Evolutionary conservation across 2,888 invertebrate species (phyloP), one percentile per base, ranked within the genome.

Genomic region (Xanthorhoe spadicearia): DNA sequence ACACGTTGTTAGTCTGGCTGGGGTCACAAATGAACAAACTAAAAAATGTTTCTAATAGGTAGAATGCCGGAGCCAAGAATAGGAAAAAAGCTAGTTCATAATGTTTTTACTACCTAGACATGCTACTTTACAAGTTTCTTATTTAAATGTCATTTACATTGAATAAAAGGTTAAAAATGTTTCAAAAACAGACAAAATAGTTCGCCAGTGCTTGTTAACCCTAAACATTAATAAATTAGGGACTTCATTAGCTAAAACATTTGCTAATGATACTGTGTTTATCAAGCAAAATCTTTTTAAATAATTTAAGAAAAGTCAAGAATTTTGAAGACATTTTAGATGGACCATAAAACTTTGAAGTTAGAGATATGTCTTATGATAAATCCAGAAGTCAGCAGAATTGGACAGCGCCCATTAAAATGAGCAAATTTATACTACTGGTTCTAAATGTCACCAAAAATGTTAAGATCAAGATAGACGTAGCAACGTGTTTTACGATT

Each of bases 401-500:
- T 55, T 38, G 18, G 38, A 35, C 55, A 43, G 38, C 28, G 23
- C 32, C 51, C 49, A 68, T 58, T 58, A 61, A 57, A 58, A 57
- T 28, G 18, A 52, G 38, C 19, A 63, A 63, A 55, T 52, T 32
- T 55, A 63, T 64, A 48, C 38, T 49, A 57, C 53, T 57, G 53
- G 43, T 68, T 65, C 18, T 10, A 69, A 64, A 62, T 65, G 62
- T 65, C 68, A 63, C 59, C 59, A 57, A 65, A 59, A 32, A 58
- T 55, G 32, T 54, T 57, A 28, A 63, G 55, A 57, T 56, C 58
- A 71, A 54, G 56, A 66, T 32, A 76, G 55, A 57, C n/a, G 51
- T 35, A 57, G 58, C n/a, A 77, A 77, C 76, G 70, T 70, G 76
- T 78, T 75, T 71, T 71, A 74, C 74, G 77, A 74, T 73, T 76